A percentile compares a stretch with the other conserved stretches of the same genome.
Conservation (phyloP, 1,140 invertebrate genomes). For the Drosophila repleta region DNA sequence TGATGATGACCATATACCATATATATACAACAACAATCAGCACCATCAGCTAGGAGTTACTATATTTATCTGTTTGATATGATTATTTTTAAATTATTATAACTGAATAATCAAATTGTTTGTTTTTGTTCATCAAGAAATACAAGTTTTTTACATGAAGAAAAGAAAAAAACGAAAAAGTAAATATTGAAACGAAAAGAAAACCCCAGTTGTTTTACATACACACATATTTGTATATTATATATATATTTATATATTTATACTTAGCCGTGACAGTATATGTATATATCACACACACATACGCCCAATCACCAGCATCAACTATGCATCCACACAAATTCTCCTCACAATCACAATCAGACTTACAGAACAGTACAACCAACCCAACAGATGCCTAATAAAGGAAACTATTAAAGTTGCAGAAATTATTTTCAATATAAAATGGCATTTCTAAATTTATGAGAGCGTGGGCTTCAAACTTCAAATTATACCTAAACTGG, state of each 20-base stretch:
- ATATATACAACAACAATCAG: slow-evolving; percentile 27
- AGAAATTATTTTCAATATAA: slow-evolving; percentile 64
- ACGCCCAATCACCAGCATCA: neutral
- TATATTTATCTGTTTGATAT: slow-evolving; percentile 76
- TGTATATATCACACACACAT: slow-evolving; percentile 18
- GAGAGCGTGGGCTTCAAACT: neutral
- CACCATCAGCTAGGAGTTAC: slow-evolving; percentile 57
- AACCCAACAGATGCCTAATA: slow-evolving; percentile 39
- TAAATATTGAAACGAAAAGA: slow-evolving; percentile 61
- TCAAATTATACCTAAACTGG: too few species aligned
- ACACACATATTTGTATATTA: slow-evolving; percentile 12
- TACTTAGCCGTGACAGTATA: slow-evolving; percentile 21
- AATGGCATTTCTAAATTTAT: slow-evolving; percentile 19
- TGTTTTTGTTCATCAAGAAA: slow-evolving; percentile 80
- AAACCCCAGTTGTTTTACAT: slow-evolving; percentile 71
- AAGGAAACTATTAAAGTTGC: slow-evolving; percentile 74
- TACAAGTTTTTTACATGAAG: slow-evolving; percentile 80
- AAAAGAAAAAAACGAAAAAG: slow-evolving; percentile 64
- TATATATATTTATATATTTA: slow-evolving; percentile 19
- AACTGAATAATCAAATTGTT: slow-evolving; percentile 78
- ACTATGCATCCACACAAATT: slow-evolving; percentile 5
- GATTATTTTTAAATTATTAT: slow-evolving; percentile 75
- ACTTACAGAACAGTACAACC: slow-evolving; percentile 63
- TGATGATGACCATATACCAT: neutral
- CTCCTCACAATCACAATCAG: slow-evolving; percentile 22